Conservation (phyloP, 2,113 vertebrate species). For the Megatriorchis doriae region DNA sequence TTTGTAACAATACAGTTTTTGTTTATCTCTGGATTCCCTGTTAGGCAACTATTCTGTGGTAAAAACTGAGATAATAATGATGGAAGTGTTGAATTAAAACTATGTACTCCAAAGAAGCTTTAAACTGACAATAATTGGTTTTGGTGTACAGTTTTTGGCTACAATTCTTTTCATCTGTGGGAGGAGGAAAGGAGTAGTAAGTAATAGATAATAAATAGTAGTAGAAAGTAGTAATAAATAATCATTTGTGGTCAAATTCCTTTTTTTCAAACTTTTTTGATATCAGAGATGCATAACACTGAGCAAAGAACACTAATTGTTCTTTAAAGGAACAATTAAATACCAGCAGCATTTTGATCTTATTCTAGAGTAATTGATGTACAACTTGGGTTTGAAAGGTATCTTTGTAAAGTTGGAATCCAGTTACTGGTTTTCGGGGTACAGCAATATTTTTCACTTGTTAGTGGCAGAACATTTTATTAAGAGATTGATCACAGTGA, state of each 20-base stretch:
- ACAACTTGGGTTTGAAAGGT: not conserved
- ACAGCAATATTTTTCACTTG: not conserved
- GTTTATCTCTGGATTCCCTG: not conserved
- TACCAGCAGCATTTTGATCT: not conserved
- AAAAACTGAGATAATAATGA: not conserved
- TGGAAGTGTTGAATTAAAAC: not conserved
- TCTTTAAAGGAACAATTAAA: not conserved
- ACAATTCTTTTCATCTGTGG: not conserved
- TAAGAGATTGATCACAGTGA: not conserved
- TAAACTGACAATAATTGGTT: not conserved
- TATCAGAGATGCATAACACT: not conserved
- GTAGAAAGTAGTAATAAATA: not conserved
- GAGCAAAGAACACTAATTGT: not conserved
- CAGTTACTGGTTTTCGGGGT: not conserved
- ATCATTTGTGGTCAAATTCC: not conserved
- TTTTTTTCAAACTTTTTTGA: not conserved
- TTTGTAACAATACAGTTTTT: not conserved
- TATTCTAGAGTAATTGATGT: not conserved
- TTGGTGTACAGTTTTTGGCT: not conserved
- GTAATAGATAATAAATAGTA: no score
- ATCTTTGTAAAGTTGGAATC: not conserved
- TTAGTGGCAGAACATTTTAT: not conserved
- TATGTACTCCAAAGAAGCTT: not conserved
- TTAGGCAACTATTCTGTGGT: not conserved
- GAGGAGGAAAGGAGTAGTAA: not conserved